Evolutionary conservation across 2,888 invertebrate species (phyloP).

Genomic region (Dione vanillae): DNA sequence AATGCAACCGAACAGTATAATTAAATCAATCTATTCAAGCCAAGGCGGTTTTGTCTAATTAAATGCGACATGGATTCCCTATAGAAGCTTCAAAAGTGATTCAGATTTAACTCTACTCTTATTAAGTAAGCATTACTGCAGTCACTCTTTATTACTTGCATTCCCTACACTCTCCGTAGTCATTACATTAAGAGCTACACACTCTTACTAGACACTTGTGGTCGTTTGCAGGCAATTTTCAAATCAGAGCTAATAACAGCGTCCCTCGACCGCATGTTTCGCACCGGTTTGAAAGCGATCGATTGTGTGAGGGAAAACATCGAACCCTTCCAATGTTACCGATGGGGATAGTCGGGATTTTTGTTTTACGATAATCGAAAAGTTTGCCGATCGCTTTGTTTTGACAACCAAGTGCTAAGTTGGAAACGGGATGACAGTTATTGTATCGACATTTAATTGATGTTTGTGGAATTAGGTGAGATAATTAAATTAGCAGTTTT

Average conservation of each 20-base stretch:
- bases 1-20: neutral
- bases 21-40: too few relatives aligned
- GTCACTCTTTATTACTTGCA: too few relatives aligned
- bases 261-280: constrained; percentile 12
- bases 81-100: too few relatives aligned
- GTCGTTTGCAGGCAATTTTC: constrained; percentile 10
- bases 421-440: neutral
- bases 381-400: constrained; percentile 30
- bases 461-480: too few relatives aligned
- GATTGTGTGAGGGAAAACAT: constrained; percentile 25
- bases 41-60: too few relatives aligned
- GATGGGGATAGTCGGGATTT: constrained; percentile 37
- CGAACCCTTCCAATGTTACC: constrained; percentile 19
- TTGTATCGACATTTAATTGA: too few relatives aligned
- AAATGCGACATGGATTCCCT: too few relatives aligned
- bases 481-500: too few relatives aligned
- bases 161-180: too few relatives aligned
- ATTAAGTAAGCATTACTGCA: too few relatives aligned
- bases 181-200: neutral
- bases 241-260: constrained; percentile 24
- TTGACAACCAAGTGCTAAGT: constrained; percentile 5
- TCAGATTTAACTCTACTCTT: too few relatives aligned
- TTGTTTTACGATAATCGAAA: constrained; percentile 42
- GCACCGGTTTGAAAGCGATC: constrained; percentile 15
- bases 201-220: constrained; percentile 5